A percentile compares a stretch with the other conserved stretches of the same genome.
Conservation (phyloP, 2,797 vertebrate species). For the Okamejei kenojei region DNA sequence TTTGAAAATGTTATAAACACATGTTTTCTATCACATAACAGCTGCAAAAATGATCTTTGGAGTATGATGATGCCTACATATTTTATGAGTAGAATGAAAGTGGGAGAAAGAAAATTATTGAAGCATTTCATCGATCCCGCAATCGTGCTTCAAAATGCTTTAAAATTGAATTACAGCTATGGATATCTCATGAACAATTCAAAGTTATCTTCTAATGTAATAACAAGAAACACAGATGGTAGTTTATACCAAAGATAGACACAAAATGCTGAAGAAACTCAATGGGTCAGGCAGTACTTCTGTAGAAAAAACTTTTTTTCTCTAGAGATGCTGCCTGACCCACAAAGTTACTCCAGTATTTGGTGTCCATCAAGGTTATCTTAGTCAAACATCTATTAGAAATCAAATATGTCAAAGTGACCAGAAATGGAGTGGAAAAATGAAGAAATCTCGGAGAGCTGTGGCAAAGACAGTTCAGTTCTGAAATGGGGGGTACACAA, state of each 20-base stretch:
- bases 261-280: too few species aligned
- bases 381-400: not conserved
- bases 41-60: constrained; percentile 9
- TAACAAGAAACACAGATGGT: too few species aligned
- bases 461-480: not conserved
- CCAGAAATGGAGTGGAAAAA: not conserved
- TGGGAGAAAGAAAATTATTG: not conserved
- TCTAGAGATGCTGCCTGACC: too few species aligned
- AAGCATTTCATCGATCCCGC: not conserved
- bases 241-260: too few species aligned
- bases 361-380: too few species aligned
- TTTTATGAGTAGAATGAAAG: not conserved
- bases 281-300: too few species aligned
- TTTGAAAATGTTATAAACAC: constrained; percentile 23
- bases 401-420: not conserved
- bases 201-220: too few species aligned
- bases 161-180: not conserved
- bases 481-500: too few species aligned
- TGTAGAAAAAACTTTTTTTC: too few species aligned
- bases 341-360: too few species aligned
- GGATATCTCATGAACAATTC: not conserved
- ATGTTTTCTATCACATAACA: constrained; percentile 4
- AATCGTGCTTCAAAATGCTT: not conserved
- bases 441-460: not conserved
- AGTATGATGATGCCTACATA: not conserved